phyloP scores from a whole-genome alignment of 2,797 vertebrate genomes.

The Danio albolineatus region DNA sequence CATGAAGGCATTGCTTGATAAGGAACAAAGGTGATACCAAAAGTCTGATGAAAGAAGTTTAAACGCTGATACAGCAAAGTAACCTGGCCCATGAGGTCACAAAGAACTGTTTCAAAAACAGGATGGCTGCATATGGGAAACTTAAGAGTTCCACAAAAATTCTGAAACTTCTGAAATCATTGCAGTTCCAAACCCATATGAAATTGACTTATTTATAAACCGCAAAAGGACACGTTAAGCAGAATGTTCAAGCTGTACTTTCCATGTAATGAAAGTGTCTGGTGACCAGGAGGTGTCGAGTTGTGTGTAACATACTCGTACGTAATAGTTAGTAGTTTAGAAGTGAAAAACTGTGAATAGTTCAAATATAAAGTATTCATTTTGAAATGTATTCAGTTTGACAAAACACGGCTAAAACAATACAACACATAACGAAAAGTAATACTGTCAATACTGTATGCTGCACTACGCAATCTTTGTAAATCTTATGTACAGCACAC shows the following conservation, averaged over 20 bases:
- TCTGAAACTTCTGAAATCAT: not conserved
- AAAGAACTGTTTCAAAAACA: not conserved
- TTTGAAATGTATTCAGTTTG: too few relatives aligned
- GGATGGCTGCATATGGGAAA: not conserved
- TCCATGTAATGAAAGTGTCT: not conserved
- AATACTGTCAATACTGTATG: too few relatives aligned
- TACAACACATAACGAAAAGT: too few relatives aligned
- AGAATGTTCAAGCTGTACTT: not conserved
- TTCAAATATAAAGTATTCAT: too few relatives aligned
- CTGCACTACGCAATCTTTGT: too few relatives aligned
- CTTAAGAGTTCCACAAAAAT: conserved; percentile 5
- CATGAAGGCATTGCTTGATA: not conserved
- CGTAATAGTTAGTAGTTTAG: too few relatives aligned
- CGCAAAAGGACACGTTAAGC: not conserved
- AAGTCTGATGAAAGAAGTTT: not conserved
- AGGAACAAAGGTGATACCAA: not conserved
- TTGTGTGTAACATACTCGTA: too few relatives aligned
- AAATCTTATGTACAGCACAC: too few relatives aligned
- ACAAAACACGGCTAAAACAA: too few relatives aligned
- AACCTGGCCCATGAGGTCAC: not conserved
- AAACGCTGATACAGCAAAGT: not conserved
- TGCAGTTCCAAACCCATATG: not conserved
- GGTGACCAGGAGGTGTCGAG: not conserved
- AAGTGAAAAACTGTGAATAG: too few relatives aligned
- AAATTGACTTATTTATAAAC: not conserved